phyloP scores from a whole-genome alignment of 2,113 vertebrate genomes.

The Nyctibius bracteatus region DNA sequence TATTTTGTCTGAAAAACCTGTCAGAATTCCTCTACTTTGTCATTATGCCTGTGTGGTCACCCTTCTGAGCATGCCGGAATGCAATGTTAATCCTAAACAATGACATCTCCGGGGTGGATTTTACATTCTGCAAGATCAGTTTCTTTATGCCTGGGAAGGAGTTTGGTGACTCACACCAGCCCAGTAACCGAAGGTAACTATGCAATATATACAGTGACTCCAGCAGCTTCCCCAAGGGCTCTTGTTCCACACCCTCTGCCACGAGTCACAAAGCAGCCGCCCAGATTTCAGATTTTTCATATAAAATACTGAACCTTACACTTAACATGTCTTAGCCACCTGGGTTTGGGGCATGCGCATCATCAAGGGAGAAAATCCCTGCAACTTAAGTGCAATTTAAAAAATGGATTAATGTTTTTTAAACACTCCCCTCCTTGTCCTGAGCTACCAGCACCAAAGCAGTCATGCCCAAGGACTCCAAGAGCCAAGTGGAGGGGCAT shows the following conservation, averaged over 20 bases:
- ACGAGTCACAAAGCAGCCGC: neutral
- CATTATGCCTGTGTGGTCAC: neutral
- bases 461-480: neutral
- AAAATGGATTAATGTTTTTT: neutral
- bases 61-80: neutral
- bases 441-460: neutral
- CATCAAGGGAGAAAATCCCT: neutral
- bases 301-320: neutral
- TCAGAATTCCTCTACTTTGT: neutral
- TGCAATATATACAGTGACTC: neutral
- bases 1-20: neutral
- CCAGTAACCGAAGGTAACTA: neutral
- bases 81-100: neutral
- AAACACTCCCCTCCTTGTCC: neutral
- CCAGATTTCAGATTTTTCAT: neutral
- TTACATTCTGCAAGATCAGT: neutral
- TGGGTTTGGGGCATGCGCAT: neutral
- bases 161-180: neutral
- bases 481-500: neutral
- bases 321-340: neutral
- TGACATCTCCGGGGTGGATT: neutral
- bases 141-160: neutral
- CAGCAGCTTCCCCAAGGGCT: neutral
- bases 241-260: conserved; percentile 6
- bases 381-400: neutral